A percentile compares a stretch with the other conserved stretches of the same genome.
Evolutionary conservation across 1,140 invertebrate genomes (phyloP).

Genomic region (Drosophila bocki): DNA sequence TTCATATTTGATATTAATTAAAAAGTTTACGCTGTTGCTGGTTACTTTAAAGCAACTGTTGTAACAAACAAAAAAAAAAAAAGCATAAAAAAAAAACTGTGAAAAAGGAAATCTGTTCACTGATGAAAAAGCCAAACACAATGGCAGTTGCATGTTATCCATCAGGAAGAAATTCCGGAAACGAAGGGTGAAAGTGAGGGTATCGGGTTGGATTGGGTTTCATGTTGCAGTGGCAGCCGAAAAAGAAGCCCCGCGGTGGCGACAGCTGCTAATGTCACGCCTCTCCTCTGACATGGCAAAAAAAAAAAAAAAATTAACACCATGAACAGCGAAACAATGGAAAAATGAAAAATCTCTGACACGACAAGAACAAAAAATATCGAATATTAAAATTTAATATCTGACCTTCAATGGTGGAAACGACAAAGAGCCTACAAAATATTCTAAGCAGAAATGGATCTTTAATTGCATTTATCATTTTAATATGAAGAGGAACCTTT

Average conservation of each 20-base stretch:
- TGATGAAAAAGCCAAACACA: constrained; percentile 67
- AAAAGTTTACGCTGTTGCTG: constrained; percentile 73
- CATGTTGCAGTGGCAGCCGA: constrained; percentile 50
- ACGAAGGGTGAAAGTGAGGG: constrained; percentile 19
- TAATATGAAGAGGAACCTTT: not conserved
- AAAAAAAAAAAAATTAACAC: constrained; percentile 30
- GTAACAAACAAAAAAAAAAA: constrained; percentile 43
- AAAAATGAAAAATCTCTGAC: constrained; percentile 41
- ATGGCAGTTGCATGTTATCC: constrained; percentile 68
- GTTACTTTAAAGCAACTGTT: constrained; percentile 72
- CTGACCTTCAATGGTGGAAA: constrained; percentile 41
- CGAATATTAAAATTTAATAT: constrained; percentile 29
- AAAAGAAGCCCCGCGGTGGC: constrained; percentile 43
- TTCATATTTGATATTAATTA: constrained; percentile 84
- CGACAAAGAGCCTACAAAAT: not conserved
- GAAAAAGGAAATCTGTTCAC: constrained; percentile 45
- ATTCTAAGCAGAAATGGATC: not conserved
- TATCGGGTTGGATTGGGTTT: constrained; percentile 13
- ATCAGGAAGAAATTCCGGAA: constrained; percentile 29
- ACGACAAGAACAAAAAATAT: constrained; percentile 21
- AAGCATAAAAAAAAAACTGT: constrained; percentile 12
- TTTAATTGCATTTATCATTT: not conserved
- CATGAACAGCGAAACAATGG: constrained; percentile 1
- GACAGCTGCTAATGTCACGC: constrained; percentile 78
- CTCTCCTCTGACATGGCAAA: constrained; percentile 52